Evolutionary conservation across 2,797 vertebrate species (phyloP), one percentile per base, ranked within the genome.

Genomic region (Gouania willdenowi): DNA sequence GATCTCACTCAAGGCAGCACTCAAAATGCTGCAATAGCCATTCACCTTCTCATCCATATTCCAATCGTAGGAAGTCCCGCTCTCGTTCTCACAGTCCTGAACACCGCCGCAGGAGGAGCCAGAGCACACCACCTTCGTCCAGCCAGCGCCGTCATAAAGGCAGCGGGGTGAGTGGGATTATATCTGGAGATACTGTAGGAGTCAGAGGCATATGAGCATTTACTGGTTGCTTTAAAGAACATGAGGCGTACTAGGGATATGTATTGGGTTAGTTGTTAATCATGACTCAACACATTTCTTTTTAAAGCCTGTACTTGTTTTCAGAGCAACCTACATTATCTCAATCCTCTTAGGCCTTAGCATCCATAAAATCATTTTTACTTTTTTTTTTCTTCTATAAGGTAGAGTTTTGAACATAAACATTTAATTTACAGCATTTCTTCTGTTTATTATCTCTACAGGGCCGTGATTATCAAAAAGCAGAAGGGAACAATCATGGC

Each of bases 91-190:
- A 91, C 51, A 93, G 91, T 0, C 91, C 91, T 1, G 92, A 96
- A 5, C 92, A 92, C 65, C 89, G 89, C 0, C 89, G 92, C 38
- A 85, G 83, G 59, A 91, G 88, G 69, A 94, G 92, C 79, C 89
- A 90, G 53, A 97, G 93, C 71, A 88, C 88, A 12, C 97, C 95
- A n/a, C 92, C 94, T 4, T 90, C 89, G 88, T 94, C 92, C 10
- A 93, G 85, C 81, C 87, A 91, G 18, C 90, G 88, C 51, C 87
- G 87, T 50, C 90, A 93, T 52, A 79, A 89, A 50, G 91, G 93
- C 71, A 93, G 90, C 87, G 91, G 91, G 82, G 94, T 97, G 80
- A 83, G 90, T 91, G 29, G 38, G 13, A 6, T 2, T 3, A 34
- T 18, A 24, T 33, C 22, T 13, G 26, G 28, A 17, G 11, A 14